A percentile compares a stretch with the other conserved stretches of the same genome.
phyloP scores from a whole-genome alignment of 2,888 invertebrate genomes.

The Napeogenes inachia region DNA sequence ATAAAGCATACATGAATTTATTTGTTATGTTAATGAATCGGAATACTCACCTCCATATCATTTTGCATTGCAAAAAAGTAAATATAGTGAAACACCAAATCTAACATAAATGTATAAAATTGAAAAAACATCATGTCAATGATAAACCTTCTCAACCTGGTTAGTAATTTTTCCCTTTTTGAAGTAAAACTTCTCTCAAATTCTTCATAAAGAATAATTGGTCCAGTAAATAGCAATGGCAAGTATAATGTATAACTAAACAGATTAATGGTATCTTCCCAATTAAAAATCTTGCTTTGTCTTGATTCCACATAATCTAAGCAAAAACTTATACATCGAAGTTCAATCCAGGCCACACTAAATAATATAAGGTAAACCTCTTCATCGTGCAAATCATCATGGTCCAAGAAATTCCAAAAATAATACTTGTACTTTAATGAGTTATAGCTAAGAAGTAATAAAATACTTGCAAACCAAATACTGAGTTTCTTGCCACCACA shows the following conservation, averaged over 20 bases:
- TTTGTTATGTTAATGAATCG: not conserved
- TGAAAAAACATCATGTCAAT: constrained; percentile 75
- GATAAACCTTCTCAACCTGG: constrained; percentile 60
- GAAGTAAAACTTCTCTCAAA: constrained; percentile 73
- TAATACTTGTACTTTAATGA: constrained; percentile 64
- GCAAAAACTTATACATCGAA: constrained; percentile 86
- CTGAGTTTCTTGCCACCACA: constrained; percentile 64
- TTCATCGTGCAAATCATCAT: constrained; percentile 65
- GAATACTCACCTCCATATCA: constrained; percentile 76
- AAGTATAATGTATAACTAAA: constrained; percentile 89
- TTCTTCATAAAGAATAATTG: constrained; percentile 86
- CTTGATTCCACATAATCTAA: constrained; percentile 74
- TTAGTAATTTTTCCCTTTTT: constrained; percentile 39
- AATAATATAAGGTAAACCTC: constrained; percentile 75
- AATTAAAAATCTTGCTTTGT: constrained; percentile 25
- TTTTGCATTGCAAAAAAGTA: constrained; percentile 87
- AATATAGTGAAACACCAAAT: constrained; percentile 86
- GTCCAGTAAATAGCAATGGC: constrained; percentile 90
- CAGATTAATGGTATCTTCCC: constrained; percentile 62
- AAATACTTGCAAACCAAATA: constrained; percentile 77
- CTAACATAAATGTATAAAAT: constrained; percentile 83
- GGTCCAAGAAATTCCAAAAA: constrained; percentile 66
- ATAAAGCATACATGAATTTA: not conserved
- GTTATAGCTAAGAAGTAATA: constrained; percentile 70
- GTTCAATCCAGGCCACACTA: constrained; percentile 82